Percentiles rank a stretch among this genome's conserved stretches.
phyloP scores from a whole-genome alignment of 1,140 invertebrate genomes.

The Pogonomyrmex barbatus region DNA sequence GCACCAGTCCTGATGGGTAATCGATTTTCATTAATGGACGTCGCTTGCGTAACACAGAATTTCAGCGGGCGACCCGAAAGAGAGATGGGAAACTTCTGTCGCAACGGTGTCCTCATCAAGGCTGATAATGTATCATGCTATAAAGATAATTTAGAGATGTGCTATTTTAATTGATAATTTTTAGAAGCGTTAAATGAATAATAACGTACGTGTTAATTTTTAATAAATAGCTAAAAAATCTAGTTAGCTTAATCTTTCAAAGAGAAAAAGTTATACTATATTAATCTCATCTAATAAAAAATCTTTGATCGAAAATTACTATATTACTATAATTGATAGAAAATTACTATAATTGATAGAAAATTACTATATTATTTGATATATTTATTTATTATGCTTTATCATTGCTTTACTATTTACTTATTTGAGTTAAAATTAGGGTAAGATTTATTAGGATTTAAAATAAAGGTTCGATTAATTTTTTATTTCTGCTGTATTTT shows the following conservation, averaged over 20 bases:
- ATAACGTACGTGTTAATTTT: neutral
- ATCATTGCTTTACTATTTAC: neutral
- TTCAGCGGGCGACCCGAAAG: constrained; percentile 67
- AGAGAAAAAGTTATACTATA: neutral
- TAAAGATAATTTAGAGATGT: neutral
- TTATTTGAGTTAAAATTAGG: neutral
- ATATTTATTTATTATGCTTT: neutral
- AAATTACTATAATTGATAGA: neutral
- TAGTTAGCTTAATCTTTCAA: neutral
- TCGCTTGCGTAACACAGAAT: constrained; percentile 74
- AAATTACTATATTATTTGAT: neutral
- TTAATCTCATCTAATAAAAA: neutral
- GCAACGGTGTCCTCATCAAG: constrained; percentile 64
- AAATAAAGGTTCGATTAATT: neutral
- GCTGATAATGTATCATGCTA: constrained; percentile 35
- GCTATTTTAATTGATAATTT: neutral
- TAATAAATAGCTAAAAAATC: neutral
- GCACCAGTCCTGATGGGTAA: constrained; percentile 75
- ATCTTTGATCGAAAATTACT: neutral
- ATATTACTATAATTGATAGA: neutral
- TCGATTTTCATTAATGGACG: constrained; percentile 81
- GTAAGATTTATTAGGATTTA: neutral
- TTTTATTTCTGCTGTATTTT: neutral
- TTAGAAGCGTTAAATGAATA: neutral
- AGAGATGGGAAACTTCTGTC: constrained; percentile 58